phyloP scores from a whole-genome alignment of 2,888 invertebrate genomes.

The Seira musarum region DNA sequence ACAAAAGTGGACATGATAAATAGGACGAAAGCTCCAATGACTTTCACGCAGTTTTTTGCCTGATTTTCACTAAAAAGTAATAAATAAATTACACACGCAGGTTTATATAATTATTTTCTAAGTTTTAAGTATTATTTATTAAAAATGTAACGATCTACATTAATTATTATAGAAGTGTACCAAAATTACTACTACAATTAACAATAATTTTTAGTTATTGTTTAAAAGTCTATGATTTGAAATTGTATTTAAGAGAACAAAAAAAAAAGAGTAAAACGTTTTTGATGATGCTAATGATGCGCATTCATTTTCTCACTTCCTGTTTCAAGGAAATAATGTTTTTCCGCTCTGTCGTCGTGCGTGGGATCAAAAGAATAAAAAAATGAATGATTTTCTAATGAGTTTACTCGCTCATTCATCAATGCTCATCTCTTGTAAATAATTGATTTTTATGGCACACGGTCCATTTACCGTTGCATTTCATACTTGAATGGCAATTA shows the following conservation, averaged over 20 bases:
- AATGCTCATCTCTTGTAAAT: background rate
- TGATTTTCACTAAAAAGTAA: constrained; percentile 19
- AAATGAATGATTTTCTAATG: constrained; percentile 57
- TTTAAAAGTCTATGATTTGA: constrained; percentile 11
- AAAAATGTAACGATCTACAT: constrained; percentile 8
- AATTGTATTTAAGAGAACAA: constrained; percentile 2
- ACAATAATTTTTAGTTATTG: constrained; percentile 14
- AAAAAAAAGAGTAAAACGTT: constrained; percentile 1
- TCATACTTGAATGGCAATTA: constrained; percentile 14
- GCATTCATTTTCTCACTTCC: no score
- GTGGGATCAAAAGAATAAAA: constrained; percentile 56
- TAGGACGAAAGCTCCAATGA: background rate
- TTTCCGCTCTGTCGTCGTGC: constrained; percentile 41
- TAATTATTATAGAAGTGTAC: constrained; percentile 7
- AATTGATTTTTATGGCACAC: background rate
- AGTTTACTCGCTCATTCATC: constrained; percentile 30
- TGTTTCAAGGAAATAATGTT: background rate
- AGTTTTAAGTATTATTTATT: constrained; percentile 19
- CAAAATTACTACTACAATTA: constrained; percentile 8
- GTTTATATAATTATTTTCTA: background rate
- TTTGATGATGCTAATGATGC: background rate
- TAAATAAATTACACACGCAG: background rate
- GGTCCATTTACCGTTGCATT: constrained; percentile 13
- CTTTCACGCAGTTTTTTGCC: background rate
- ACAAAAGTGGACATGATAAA: background rate